A percentile compares a stretch with the other conserved stretches of the same genome.
Evolutionary conservation across 2,113 vertebrate species (phyloP).

Genomic region (Hymenochirus boettgeri): DNA sequence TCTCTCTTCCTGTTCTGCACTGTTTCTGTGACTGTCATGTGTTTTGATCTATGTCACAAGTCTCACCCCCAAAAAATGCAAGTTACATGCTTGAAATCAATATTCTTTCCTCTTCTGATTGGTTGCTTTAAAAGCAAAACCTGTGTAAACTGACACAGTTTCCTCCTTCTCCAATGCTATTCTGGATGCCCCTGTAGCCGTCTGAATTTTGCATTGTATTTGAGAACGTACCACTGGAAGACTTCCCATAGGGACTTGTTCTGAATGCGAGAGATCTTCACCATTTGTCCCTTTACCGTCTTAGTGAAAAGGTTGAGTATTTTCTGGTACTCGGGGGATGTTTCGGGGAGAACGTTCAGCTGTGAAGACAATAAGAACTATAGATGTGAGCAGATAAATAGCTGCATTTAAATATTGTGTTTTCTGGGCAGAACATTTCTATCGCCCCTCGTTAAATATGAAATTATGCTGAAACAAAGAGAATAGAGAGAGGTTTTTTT

Average conservation of each 20-base stretch:
- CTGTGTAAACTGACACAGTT: too few species aligned
- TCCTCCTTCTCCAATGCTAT: too few species aligned
- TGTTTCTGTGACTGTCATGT: too few species aligned
- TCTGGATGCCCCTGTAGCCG: not conserved
- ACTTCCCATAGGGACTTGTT: conserved; percentile 73
- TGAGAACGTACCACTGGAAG: conserved; percentile 75
- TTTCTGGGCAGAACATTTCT: not conserved
- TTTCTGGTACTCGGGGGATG: conserved; percentile 49
- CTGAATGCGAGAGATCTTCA: conserved; percentile 76
- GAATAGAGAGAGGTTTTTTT: not conserved
- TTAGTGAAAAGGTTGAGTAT: conserved; percentile 60
- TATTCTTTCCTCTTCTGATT: too few species aligned
- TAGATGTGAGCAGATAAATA: conserved; percentile 9
- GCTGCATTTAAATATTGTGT: not conserved
- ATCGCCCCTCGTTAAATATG: too few species aligned
- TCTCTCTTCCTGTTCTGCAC: too few species aligned
- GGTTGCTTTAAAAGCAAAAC: too few species aligned
- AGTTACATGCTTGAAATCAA: too few species aligned
- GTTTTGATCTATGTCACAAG: too few species aligned
- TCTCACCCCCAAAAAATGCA: too few species aligned
- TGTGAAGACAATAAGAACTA: conserved; percentile 48
- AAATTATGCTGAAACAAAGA: not conserved
- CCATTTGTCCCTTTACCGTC: conserved; percentile 64
- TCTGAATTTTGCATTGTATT: not conserved
- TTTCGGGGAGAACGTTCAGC: conserved; percentile 56